Conservation (phyloP, 2,797 vertebrate species). For the Macropodus opercularis region DNA sequence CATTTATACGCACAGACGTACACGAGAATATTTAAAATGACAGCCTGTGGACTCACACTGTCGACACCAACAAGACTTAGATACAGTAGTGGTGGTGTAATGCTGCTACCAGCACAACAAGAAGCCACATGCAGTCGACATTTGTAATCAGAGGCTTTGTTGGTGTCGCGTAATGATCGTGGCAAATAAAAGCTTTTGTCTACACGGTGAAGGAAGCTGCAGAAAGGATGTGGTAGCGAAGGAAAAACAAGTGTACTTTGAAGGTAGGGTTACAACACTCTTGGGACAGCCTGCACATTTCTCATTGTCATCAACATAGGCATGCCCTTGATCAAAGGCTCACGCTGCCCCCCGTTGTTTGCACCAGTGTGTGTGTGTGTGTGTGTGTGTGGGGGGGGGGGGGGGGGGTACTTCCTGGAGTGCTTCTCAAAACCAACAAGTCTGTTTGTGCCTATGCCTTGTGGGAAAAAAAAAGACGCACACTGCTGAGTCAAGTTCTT, state of each 20-base stretch:
- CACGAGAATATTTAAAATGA: constrained; percentile 28
- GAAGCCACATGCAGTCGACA: constrained; percentile 4
- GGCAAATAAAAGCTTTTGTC: constrained; percentile 42
- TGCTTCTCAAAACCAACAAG: constrained; percentile 39
- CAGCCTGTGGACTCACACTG: neutral
- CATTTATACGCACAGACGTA: neutral
- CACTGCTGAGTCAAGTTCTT: constrained; percentile 57
- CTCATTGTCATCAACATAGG: constrained; percentile 72
- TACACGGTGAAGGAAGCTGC: constrained; percentile 38
- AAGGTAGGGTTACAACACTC: constrained; percentile 66
- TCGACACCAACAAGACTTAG: neutral
- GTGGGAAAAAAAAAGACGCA: constrained; percentile 67
- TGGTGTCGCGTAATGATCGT: constrained; percentile 32
- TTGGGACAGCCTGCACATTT: constrained; percentile 62
- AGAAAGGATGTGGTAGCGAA: constrained; percentile 41
- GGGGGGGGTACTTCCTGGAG: constrained; percentile 38
- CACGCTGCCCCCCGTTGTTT: constrained; percentile 62
- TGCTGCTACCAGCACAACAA: neutral
- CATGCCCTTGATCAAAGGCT: constrained; percentile 70
- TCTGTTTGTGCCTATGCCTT: constrained; percentile 61
- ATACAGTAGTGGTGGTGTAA: neutral
- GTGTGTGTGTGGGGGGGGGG: neutral
- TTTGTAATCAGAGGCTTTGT: constrained; percentile 32
- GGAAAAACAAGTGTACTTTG: constrained; percentile 58
- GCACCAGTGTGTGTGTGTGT: constrained; percentile 27